Conservation (phyloP, 2,113 vertebrate species). For the Verasper variegatus region DNA sequence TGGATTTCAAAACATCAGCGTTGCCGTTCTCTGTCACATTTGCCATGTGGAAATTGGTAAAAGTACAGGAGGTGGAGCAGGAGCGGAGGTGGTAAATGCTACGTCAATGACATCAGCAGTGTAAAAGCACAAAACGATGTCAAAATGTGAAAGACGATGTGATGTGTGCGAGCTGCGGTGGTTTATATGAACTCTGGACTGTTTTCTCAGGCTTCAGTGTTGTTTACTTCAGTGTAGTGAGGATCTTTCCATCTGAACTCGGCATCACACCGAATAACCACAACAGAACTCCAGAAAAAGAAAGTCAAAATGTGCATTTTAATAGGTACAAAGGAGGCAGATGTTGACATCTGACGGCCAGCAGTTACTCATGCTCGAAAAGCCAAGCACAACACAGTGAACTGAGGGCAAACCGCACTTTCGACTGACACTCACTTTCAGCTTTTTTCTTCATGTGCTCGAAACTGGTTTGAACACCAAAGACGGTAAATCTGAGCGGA, state of each 20-base stretch:
- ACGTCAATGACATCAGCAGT: background rate
- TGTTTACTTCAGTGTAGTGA: conserved; percentile 18
- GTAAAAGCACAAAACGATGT: background rate
- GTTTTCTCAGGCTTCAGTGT: conserved; percentile 28
- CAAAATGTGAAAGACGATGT: background rate
- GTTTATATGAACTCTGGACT: conserved; percentile 42
- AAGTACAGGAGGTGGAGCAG: background rate
- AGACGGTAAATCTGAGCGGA: conserved; percentile 35
- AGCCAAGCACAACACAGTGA: conserved; percentile 44
- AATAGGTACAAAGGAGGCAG: conserved; percentile 28
- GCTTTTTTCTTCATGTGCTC: conserved; percentile 27
- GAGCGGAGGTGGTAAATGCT: background rate
- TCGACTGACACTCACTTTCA: conserved; percentile 41
- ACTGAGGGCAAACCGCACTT: conserved; percentile 24
- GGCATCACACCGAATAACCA: conserved; percentile 14
- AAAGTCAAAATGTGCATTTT: conserved; percentile 30
- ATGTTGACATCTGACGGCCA: conserved; percentile 44
- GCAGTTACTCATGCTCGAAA: conserved; percentile 33
- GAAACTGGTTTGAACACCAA: conserved; percentile 24
- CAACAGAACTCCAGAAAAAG: background rate
- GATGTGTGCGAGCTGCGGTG: background rate
- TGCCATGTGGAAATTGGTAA: background rate
- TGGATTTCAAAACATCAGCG: background rate
- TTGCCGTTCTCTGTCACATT: conserved; percentile 10
- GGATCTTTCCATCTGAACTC: conserved; percentile 21